A percentile compares a stretch with the other conserved stretches of the same genome.
Evolutionary conservation across 2,888 invertebrate genomes (phyloP).

Genomic region (Hyles lineata): DNA sequence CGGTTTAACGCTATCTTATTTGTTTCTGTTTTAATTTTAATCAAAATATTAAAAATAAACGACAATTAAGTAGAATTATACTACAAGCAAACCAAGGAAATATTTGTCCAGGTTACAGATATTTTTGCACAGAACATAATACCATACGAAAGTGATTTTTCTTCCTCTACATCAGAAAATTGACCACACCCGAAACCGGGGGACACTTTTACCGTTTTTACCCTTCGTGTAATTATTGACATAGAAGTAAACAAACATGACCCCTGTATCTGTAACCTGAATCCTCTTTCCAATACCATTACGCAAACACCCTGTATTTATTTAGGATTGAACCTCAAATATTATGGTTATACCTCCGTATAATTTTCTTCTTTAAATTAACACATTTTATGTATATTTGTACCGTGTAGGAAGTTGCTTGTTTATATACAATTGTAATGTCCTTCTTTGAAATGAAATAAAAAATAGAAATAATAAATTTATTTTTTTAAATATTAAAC

Average conservation of each 20-base stretch:
- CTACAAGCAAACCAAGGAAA: neutral
- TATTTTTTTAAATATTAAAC: too few relatives aligned
- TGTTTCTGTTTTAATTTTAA: too few relatives aligned
- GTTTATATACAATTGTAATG: neutral
- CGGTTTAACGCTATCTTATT: too few relatives aligned
- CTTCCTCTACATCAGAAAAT: neutral
- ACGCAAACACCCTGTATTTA: constrained; percentile 35
- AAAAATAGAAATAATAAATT: too few relatives aligned
- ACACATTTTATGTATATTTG: neutral
- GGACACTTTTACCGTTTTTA: neutral
- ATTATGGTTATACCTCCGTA: constrained; percentile 29
- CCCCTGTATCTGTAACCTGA: constrained; percentile 32
- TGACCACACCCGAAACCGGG: constrained; percentile 3
- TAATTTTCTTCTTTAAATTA: constrained; percentile 29
- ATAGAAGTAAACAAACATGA: constrained; percentile 17
- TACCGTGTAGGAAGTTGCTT: neutral
- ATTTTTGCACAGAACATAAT: neutral
- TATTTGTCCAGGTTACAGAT: neutral
- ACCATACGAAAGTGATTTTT: neutral
- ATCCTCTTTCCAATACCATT: constrained; percentile 33
- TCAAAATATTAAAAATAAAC: too few relatives aligned
- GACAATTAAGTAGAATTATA: too few relatives aligned
- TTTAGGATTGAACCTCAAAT: constrained; percentile 33
- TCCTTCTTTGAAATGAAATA: neutral
- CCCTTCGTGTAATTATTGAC: constrained; percentile 25